Conservation (phyloP, 2,797 vertebrate genomes). For the Falco concolor region DNA sequence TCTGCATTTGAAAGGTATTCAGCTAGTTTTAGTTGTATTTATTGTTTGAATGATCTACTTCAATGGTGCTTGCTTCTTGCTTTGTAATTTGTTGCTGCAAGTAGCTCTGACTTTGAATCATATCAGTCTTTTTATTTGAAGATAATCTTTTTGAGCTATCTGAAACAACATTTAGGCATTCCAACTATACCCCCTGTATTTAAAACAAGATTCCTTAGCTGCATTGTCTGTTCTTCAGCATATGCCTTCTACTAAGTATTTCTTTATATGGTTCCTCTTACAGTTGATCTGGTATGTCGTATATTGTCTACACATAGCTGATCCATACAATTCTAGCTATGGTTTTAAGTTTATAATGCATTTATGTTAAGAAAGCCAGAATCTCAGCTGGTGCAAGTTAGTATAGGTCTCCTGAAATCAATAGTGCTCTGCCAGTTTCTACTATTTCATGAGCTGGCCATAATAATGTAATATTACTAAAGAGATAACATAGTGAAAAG, state of each 20-base stretch:
- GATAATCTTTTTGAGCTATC: not conserved
- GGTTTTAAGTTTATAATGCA: not conserved
- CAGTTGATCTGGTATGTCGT: not conserved
- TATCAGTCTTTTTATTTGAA: not conserved
- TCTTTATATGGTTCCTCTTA: not conserved
- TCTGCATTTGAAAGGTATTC: slow-evolving; percentile 1
- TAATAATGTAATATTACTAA: slow-evolving; percentile 21
- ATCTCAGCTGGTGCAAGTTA: not conserved
- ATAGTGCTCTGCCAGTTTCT: slow-evolving; percentile 4
- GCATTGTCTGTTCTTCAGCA: not conserved
- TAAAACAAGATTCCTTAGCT: not conserved
- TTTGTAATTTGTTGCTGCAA: slow-evolving; percentile 29
- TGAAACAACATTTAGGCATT: not conserved
- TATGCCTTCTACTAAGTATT: not conserved
- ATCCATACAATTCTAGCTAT: not conserved
- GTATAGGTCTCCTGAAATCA: slow-evolving; percentile 28
- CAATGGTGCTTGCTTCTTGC: not conserved
- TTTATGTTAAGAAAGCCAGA: not conserved
- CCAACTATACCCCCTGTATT: not conserved
- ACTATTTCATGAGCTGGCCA: slow-evolving; percentile 40
- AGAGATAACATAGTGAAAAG: slow-evolving; percentile 30
- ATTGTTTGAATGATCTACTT: slow-evolving; percentile 8
- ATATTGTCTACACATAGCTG: not conserved
- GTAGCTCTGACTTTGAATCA: slow-evolving; percentile 4
- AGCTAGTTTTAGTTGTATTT: slow-evolving; percentile 15